Percentiles rank a stretch among this genome's conserved stretches.
These are phyloP conservation scores for Oryzias woworae DNA, from an alignment of 2,113 vertebrate species.

Conservation along the genomic window DNA sequence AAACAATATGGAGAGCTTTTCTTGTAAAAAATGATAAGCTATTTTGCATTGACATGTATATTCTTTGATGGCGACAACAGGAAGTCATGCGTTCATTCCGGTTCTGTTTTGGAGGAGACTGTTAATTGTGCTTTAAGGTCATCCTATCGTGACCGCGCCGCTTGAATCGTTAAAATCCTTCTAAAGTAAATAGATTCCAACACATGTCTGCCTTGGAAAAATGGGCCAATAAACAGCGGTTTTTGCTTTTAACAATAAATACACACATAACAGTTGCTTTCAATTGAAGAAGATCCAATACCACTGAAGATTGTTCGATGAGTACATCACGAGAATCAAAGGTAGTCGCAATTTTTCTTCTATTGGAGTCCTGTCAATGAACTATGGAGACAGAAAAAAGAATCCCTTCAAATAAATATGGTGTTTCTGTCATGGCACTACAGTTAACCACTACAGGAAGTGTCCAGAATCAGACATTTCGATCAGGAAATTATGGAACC, in stretches of 20 bases:
- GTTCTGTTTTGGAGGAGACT: background rate
- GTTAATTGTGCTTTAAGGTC: background rate
- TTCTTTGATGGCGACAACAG: constrained; percentile 15
- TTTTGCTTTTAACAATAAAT: background rate
- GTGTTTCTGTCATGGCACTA: too few relatives aligned
- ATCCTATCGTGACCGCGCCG: background rate
- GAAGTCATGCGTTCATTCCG: constrained; percentile 4
- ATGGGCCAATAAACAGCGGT: background rate
- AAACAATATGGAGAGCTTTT: constrained; percentile 23
- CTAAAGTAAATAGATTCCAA: background rate
- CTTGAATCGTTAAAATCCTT: background rate
- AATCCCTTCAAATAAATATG: too few relatives aligned
- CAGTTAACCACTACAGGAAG: too few relatives aligned
- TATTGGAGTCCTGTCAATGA: too few relatives aligned
- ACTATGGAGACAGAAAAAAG: too few relatives aligned
- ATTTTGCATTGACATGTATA: constrained; percentile 5
- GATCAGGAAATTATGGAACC: too few relatives aligned
- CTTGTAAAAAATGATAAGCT: constrained; percentile 24
- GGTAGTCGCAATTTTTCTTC: too few relatives aligned
- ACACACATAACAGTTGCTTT: too few relatives aligned
- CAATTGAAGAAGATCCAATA: too few relatives aligned
- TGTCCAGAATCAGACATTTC: too few relatives aligned
- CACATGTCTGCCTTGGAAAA: background rate
- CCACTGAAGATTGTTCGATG: too few relatives aligned
- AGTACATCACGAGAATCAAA: too few relatives aligned